These are phyloP conservation scores for Mirza zaza DNA, from an alignment of 2,113 vertebrate species.

Conservation along the genomic window DNA sequence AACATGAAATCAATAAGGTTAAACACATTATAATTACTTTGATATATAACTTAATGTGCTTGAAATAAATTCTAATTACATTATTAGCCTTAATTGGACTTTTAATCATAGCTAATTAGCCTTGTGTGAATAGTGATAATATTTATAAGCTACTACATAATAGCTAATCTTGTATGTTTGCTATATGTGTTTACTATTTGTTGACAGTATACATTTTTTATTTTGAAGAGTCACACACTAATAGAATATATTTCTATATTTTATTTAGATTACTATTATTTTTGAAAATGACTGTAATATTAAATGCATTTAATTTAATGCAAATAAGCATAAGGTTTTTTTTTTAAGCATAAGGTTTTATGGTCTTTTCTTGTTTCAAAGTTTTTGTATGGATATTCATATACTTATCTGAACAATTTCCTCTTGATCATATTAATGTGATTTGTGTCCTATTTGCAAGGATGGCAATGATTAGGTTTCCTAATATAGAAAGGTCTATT, in stretches of 20 bases:
- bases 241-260: neutral
- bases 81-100: neutral
- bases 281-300: neutral
- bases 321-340: neutral
- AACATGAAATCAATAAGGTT: constrained; percentile 45
- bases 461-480: neutral
- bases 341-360: neutral
- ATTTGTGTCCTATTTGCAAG: neutral
- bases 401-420: neutral
- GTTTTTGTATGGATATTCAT: neutral
- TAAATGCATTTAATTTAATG: neutral
- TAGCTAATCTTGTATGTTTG: neutral
- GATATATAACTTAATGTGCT: neutral
- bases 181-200: neutral
- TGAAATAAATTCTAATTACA: neutral
- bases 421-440: neutral
- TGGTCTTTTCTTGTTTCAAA: neutral
- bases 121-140: neutral
- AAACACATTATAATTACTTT: neutral
- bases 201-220: neutral
- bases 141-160: neutral
- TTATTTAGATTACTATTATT: neutral
- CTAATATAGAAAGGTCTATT: neutral
- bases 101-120: constrained; percentile 40
- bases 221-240: neutral